Base-by-base conservation (phyloP, 2,113 vertebrate species). In the Ailurus styani region DNA sequence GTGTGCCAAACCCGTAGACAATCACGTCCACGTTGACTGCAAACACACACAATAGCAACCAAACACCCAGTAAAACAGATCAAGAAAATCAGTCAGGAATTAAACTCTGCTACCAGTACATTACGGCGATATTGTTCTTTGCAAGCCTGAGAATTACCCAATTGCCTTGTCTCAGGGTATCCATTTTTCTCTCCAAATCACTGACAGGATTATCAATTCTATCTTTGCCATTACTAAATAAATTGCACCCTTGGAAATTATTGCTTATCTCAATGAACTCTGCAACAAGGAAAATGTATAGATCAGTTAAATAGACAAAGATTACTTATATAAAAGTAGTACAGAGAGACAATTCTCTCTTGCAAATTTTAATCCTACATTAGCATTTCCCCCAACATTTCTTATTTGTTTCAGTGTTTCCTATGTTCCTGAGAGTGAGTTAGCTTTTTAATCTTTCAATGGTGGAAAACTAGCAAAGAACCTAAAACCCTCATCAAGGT, bases 141-240 rank as follows among this genome's bases (percentile, higher is more conserved):
- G 81, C 47, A 91, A 86, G 82, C 42, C 42, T 18, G 8, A 95
- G 75, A 88, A 89, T 52, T 57, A 42, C 50, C 93, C 54, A 95
- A 95, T 73, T 87, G 82, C 54, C 90, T 93, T 95, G 83, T 89
- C 88, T 97, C 66, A 45, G 72, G 55, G 87, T 79, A 81, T 81
- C 66, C 60, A 70, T 93, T 97, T 98, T 84, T 84, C 83, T 82
- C 86, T 95, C 78, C 45, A 23, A 96, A 89, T 45, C 79, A 50
- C 45, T 96, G 95, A 96, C 82, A 95, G 95, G 66, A 91, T 95
- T 90, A 91, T 92, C 96, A 94, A 95, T 97, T 97, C 21, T 54
- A 77, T 47, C 73, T 66, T 87, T 91, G 72, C 23, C 40, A 37
- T 94, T 82, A 84, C 75, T 92, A 93, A 96, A 87, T 85, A 97